Conservation (phyloP, 2,113 vertebrate genomes). For the Romanogobio albipinnatus region DNA sequence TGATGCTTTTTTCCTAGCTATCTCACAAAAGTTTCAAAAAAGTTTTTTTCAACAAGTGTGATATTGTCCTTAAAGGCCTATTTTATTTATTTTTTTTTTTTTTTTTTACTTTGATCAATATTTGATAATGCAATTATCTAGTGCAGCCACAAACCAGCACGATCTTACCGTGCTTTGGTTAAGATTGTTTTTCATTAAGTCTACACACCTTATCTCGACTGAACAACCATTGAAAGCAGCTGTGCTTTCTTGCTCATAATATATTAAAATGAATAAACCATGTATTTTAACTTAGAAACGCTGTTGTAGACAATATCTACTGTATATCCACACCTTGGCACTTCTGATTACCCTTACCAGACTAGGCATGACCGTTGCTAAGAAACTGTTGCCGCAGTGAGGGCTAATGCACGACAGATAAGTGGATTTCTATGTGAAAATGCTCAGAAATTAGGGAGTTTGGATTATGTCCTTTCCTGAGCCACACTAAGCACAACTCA, state of each 20-base stretch:
- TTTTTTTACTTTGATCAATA: constrained; percentile 4
- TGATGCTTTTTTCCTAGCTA: neutral
- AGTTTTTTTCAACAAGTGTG: neutral
- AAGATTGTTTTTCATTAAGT: neutral
- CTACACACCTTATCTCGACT: neutral
- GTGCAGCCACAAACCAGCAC: neutral
- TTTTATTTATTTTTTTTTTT: neutral
- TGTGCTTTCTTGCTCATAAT: neutral
- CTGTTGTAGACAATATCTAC: constrained; percentile 37
- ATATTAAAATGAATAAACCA: constrained; percentile 3
- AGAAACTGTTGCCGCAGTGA: constrained; percentile 57
- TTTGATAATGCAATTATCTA: neutral
- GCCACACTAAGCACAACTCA: constrained; percentile 35
- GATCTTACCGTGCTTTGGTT: neutral
- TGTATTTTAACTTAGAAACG: constrained; percentile 22
- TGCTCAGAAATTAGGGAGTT: constrained; percentile 42
- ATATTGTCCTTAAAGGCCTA: neutral
- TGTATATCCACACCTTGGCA: constrained; percentile 41
- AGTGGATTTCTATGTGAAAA: constrained; percentile 48
- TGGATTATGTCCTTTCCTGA: constrained; percentile 40
- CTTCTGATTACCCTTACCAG: constrained; percentile 48
- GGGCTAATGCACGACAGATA: constrained; percentile 46
- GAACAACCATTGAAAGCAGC: neutral
- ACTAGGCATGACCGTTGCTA: constrained; percentile 58
- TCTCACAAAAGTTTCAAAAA: neutral